phyloP scores from a whole-genome alignment of 1,140 invertebrate species.

The Triops cancriformis region DNA sequence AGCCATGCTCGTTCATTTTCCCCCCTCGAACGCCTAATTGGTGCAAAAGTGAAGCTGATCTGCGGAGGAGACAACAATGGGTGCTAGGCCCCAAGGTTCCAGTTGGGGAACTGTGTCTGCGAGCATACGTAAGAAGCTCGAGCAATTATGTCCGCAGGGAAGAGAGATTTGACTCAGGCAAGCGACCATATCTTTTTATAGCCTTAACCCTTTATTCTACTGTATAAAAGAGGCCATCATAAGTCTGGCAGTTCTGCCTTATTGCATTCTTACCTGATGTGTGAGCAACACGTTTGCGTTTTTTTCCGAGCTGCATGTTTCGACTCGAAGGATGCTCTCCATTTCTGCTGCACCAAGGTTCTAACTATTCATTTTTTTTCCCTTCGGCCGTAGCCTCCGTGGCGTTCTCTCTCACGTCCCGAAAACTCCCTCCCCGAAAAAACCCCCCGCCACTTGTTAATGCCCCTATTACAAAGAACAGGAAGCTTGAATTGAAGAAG shows the following conservation, averaged over 20 bases:
- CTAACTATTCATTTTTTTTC: neutral
- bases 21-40: neutral
- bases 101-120: neutral
- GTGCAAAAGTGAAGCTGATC: neutral
- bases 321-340: neutral
- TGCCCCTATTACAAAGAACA: conserved; percentile 13
- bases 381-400: neutral
- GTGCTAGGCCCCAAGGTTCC: neutral
- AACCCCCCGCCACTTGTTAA: conserved; percentile 12
- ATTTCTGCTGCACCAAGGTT: neutral
- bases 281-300: neutral
- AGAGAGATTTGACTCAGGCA: neutral
- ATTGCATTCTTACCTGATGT: neutral
- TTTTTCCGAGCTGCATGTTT: neutral
- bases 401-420: neutral
- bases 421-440: neutral
- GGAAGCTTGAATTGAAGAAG: conserved; percentile 13
- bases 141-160: conserved; percentile 4
- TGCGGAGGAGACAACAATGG: neutral
- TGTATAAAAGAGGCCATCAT: neutral
- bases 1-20: neutral
- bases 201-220: neutral
- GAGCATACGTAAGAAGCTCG: neutral
- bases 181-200: neutral
- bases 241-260: neutral